Percentiles rank a stretch among this genome's conserved stretches.
Evolutionary conservation across 53 echinoderm and acorn worm species (phyloP).

Genomic region (Glandiceps talaboti): DNA sequence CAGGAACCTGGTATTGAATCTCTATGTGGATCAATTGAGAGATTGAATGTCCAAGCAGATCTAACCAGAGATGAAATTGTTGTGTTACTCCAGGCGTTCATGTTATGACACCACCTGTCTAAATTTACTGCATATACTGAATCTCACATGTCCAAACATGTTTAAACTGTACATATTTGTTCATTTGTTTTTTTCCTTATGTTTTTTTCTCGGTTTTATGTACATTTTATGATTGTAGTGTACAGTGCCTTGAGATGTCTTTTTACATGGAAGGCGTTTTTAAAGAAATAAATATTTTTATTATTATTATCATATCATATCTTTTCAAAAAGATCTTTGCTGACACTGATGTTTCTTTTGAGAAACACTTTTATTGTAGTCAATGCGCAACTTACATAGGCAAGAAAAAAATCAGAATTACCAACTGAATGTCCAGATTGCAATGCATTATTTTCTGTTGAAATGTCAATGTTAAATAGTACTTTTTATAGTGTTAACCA

Average conservation of each 20-base stretch:
- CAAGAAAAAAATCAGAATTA: neutral
- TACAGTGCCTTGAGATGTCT: no score
- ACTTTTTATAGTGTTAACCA: no score
- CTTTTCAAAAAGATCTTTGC: slow-evolving; percentile 11
- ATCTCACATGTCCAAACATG: neutral
- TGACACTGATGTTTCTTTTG: neutral
- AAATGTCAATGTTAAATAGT: neutral
- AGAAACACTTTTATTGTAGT: slow-evolving; percentile 17
- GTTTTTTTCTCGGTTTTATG: no score
- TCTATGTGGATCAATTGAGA: no score
- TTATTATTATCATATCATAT: no score
- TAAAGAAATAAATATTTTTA: no score
- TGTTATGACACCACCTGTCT: neutral
- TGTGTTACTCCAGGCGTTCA: neutral
- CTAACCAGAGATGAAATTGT: neutral
- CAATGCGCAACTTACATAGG: slow-evolving; percentile 11
- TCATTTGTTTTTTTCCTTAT: no score
- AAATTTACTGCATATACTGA: neutral
- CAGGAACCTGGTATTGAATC: no score
- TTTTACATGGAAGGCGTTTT: no score
- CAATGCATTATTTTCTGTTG: neutral
- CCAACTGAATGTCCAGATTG: slow-evolving; percentile 7
- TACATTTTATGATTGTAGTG: no score
- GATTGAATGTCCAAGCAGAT: neutral
- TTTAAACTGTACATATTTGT: no score